These are phyloP conservation scores for Drosophila kanapiae DNA, from an alignment of 1,140 invertebrate species.

Conservation along the genomic window DNA sequence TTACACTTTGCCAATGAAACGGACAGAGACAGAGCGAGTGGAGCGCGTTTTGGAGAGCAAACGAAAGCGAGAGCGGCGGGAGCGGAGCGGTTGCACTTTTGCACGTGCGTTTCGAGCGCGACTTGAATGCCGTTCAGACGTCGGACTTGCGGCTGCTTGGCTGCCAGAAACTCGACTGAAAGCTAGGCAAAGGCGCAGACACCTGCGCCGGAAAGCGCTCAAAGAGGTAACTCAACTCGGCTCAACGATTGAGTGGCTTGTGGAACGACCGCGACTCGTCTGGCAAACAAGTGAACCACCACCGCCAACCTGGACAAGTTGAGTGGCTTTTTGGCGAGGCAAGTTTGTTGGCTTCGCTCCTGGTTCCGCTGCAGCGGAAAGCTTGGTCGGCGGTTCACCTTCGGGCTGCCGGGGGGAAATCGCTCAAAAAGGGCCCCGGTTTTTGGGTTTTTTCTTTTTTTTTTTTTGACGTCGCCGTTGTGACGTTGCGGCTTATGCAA, in stretches of 20 bases:
- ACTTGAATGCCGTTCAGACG: conserved; percentile 30
- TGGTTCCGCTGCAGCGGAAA: conserved; percentile 33
- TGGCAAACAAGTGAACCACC: conserved; percentile 33
- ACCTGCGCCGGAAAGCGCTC: conserved; percentile 44
- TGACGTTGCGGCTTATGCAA: conserved; percentile 69
- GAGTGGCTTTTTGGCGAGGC: conserved; percentile 16
- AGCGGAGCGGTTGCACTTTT: conserved; percentile 59
- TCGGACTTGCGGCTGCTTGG: conserved; percentile 51
- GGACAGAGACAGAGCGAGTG: conserved; percentile 16
- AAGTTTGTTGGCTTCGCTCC: conserved; percentile 78
- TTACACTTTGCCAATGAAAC: conserved; percentile 73
- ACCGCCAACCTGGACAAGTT: neutral
- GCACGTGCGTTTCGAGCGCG: conserved; percentile 58
- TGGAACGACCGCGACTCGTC: conserved; percentile 62
- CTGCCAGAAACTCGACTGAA: conserved; percentile 62
- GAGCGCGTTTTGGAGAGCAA: conserved; percentile 1
- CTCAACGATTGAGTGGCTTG: conserved; percentile 29
- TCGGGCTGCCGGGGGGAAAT: conserved; percentile 36
- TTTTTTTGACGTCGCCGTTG: conserved; percentile 40
- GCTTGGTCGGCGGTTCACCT: conserved; percentile 64
- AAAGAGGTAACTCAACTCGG: conserved; percentile 20
- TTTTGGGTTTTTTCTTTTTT: conserved; percentile 48
- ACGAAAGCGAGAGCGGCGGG: conserved; percentile 14
- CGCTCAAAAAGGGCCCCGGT: conserved; percentile 47
- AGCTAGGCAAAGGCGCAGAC: conserved; percentile 47